Evolutionary conservation across 2,113 vertebrate species (phyloP).

Genomic region (Narcine bancroftii): DNA sequence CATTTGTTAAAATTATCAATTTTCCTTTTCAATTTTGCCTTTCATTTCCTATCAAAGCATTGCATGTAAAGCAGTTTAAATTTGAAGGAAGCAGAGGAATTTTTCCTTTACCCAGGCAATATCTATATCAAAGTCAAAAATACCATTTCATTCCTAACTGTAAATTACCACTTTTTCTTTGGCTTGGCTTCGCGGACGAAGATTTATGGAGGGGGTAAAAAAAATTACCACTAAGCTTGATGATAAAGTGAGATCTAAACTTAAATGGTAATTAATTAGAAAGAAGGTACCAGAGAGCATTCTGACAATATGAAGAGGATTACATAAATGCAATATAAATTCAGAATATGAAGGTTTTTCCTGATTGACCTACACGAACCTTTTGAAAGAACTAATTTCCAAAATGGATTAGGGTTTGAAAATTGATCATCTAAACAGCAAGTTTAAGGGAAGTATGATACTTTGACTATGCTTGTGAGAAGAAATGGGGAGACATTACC

Average conservation of each 20-base stretch:
- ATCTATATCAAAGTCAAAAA: not conserved
- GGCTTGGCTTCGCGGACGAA: too few relatives aligned
- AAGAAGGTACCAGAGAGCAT: not conserved
- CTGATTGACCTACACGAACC: not conserved
- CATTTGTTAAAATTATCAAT: not conserved
- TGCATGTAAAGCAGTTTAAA: not conserved
- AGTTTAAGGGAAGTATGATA: too few relatives aligned
- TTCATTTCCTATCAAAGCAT: not conserved
- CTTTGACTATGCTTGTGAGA: too few relatives aligned
- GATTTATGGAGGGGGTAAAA: too few relatives aligned
- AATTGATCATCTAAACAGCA: not conserved
- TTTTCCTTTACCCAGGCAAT: not conserved
- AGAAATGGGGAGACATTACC: too few relatives aligned
- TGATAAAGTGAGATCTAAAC: too few relatives aligned
- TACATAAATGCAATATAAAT: too few relatives aligned
- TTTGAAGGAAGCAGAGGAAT: not conserved
- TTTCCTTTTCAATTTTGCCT: not conserved
- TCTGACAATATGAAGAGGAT: not conserved
- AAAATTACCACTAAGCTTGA: too few relatives aligned
- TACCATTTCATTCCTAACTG: not conserved
- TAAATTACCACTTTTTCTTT: too few relatives aligned
- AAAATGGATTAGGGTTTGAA: not conserved
- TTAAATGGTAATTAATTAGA: not conserved
- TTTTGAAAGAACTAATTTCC: not conserved
- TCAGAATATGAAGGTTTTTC: too few relatives aligned